Percentiles rank a stretch among this genome's conserved stretches.
Conservation (phyloP, 37 sponge, comb jelly and placozoan species). For the Agelas oroides region DNA sequence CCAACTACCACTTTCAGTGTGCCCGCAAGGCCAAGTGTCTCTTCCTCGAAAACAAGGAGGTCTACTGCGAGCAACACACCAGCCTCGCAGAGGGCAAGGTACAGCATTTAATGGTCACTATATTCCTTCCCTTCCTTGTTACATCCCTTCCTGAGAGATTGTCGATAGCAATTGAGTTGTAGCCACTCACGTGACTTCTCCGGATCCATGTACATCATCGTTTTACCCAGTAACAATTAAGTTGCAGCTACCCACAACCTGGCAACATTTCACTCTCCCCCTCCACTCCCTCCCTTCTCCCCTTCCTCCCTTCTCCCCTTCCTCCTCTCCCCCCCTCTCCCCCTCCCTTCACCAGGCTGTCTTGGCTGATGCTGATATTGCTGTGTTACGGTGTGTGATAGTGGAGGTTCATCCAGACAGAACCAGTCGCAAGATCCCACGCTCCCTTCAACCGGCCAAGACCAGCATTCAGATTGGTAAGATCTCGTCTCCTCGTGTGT, state of each 20-base stretch:
- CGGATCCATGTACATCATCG: too few species aligned
- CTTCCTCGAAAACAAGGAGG: constrained; percentile 77
- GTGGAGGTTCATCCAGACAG: constrained; percentile 42
- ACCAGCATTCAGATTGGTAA: constrained; percentile 39
- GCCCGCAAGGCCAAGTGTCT: constrained; percentile 64
- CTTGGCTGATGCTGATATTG: constrained; percentile 19
- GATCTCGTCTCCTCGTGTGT: too few species aligned
- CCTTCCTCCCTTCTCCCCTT: not conserved
- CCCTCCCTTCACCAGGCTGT: not conserved
- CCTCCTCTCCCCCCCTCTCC: not conserved
- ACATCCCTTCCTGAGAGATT: too few species aligned
- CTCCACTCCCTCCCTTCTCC: not conserved
- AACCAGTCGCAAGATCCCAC: constrained; percentile 31
- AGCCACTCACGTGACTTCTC: too few species aligned
- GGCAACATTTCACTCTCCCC: too few species aligned
- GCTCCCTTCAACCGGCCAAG: constrained; percentile 14
- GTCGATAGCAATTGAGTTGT: too few species aligned
- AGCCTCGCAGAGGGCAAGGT: constrained; percentile 20
- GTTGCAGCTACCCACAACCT: too few species aligned
- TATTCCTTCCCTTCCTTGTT: too few species aligned
- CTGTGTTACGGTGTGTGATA: constrained; percentile 37
- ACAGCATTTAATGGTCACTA: too few species aligned
- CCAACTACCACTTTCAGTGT: constrained; percentile 89
- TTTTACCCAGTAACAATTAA: too few species aligned
- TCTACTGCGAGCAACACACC: constrained; percentile 61